These are phyloP conservation scores for Todus mexicanus DNA, from an alignment of 2,797 vertebrate genomes.

Conservation along the genomic window DNA sequence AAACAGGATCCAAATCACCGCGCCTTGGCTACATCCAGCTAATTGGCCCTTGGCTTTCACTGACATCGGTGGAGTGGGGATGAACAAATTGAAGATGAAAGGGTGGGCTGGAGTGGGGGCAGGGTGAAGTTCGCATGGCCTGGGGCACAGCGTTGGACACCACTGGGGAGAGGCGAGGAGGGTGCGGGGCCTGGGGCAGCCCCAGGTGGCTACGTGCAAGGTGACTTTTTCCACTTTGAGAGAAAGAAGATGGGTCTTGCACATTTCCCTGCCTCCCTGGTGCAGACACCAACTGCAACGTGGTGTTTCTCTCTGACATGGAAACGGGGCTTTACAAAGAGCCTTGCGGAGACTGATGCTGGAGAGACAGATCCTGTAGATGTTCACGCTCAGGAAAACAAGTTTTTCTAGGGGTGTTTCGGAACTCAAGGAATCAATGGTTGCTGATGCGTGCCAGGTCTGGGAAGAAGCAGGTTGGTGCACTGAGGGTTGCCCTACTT, in stretches of 20 bases:
- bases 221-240: not conserved
- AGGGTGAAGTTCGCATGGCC: not conserved
- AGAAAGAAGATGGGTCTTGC: not conserved
- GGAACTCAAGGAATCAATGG: not conserved
- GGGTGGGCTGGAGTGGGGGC: not conserved
- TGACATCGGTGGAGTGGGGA: not conserved
- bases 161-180: not conserved
- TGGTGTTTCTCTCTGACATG: not conserved
- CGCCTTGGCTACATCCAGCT: slow-evolving; percentile 28
- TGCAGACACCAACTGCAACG: not conserved
- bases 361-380: not conserved
- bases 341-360: not conserved
- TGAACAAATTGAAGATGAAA: slow-evolving; percentile 57
- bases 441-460: not conserved
- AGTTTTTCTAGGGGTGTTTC: not conserved
- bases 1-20: slow-evolving; percentile 1
- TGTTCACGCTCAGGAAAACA: not conserved
- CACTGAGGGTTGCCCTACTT: not conserved
- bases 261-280: not conserved
- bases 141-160: not conserved
- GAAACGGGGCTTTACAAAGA: not conserved
- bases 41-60: not conserved
- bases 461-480: not conserved
- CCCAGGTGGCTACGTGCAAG: not conserved
- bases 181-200: not conserved